phyloP scores from a whole-genome alignment of 2,888 invertebrate species.

The Ichneumoninae sp. region DNA sequence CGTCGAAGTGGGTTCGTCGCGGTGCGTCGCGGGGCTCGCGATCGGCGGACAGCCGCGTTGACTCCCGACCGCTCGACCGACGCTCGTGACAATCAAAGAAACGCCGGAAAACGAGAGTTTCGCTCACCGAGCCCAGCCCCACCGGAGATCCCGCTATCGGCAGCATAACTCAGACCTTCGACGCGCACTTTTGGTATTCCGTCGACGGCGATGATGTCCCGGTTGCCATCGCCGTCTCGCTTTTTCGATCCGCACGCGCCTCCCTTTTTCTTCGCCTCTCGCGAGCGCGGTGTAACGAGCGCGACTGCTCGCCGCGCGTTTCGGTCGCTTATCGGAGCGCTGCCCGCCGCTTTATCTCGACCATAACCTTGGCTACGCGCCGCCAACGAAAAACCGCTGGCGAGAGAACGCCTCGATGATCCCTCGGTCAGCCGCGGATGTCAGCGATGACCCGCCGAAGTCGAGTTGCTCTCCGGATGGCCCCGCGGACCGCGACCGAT shows the following conservation, averaged over 20 bases:
- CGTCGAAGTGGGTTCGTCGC: neutral
- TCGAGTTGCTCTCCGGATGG: neutral
- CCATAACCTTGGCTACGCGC: conserved; percentile 79
- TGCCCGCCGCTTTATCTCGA: conserved; percentile 79
- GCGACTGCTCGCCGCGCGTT: conserved; percentile 37
- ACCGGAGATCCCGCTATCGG: conserved; percentile 37
- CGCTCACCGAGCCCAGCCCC: conserved; percentile 45
- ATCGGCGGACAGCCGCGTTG: neutral
- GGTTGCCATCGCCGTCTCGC: conserved; percentile 3
- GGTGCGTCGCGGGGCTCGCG: neutral
- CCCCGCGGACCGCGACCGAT: neutral
- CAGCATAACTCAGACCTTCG: conserved; percentile 53
- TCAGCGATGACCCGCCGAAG: neutral
- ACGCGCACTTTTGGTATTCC: conserved; percentile 47
- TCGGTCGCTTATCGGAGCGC: conserved; percentile 72
- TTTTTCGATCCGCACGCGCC: neutral
- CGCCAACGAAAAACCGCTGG: conserved; percentile 54
- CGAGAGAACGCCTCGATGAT: neutral
- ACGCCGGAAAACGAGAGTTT: conserved; percentile 45
- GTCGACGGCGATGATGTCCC: neutral
- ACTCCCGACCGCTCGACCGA: neutral
- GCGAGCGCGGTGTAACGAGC: neutral
- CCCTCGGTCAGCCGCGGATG: neutral
- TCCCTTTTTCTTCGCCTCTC: neutral
- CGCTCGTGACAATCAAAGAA: conserved; percentile 26